Percentiles rank a stretch among this genome's conserved stretches.
These are phyloP conservation scores for Sussaba pulchella DNA, from an alignment of 2,888 invertebrate genomes.

Conservation along the genomic window DNA sequence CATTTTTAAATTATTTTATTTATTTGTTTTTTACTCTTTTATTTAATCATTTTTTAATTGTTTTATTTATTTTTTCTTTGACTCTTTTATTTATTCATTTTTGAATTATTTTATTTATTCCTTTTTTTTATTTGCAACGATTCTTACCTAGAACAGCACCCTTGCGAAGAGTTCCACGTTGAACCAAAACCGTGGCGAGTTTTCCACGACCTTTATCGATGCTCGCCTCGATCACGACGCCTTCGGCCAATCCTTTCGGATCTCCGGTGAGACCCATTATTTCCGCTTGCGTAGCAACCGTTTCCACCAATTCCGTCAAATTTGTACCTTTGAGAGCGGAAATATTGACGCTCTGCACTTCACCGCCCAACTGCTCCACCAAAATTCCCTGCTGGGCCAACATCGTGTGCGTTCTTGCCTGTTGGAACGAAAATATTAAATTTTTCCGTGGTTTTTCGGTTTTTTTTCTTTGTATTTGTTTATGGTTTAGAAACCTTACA, in stretches of 20 bases:
- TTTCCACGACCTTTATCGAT: slow-evolving; percentile 89
- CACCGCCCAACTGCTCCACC: slow-evolving; percentile 96
- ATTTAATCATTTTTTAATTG: too few relatives aligned
- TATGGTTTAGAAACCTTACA: too few relatives aligned
- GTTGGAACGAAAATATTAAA: slow-evolving; percentile 65
- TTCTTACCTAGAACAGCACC: slow-evolving; percentile 85
- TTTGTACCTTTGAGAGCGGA: slow-evolving; percentile 95
- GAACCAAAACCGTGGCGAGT: slow-evolving; percentile 87
- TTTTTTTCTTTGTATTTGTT: not conserved
- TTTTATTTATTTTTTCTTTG: too few relatives aligned
- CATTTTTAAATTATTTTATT: too few relatives aligned
- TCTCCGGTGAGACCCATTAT: slow-evolving; percentile 95
- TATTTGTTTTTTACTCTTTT: too few relatives aligned
- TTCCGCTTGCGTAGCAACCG: slow-evolving; percentile 93
- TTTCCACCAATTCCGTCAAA: slow-evolving; percentile 92
- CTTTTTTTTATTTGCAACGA: not conserved
- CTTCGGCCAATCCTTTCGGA: slow-evolving; percentile 94
- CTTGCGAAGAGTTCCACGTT: slow-evolving; percentile 87
- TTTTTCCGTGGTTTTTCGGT: slow-evolving; percentile 2
- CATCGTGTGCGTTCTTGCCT: slow-evolving; percentile 91
- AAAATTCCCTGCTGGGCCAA: slow-evolving; percentile 92
- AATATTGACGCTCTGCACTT: slow-evolving; percentile 95
- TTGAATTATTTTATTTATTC: not conserved
- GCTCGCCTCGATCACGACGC: slow-evolving; percentile 94
- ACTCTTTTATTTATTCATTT: not conserved